Evolutionary conservation across 1,140 invertebrate genomes (phyloP).

Genomic region (Choristoneura fumiferana): DNA sequence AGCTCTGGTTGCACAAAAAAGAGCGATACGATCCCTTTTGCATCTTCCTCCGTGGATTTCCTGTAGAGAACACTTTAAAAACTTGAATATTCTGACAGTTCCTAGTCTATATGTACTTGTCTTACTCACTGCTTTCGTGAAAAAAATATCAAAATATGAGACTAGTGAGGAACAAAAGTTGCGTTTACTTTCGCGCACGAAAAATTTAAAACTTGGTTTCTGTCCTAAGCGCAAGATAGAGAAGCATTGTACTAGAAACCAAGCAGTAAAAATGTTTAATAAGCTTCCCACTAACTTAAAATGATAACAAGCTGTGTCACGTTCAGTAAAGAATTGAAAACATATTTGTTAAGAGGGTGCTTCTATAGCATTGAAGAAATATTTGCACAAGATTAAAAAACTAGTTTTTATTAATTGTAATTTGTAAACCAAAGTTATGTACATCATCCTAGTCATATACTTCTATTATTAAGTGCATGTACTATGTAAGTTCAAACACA

Average conservation of each 20-base stretch:
- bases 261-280: not conserved
- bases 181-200: not conserved
- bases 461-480: too few species aligned
- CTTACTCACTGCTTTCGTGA: not conserved
- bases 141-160: not conserved
- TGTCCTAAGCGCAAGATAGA: not conserved
- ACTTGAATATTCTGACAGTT: not conserved
- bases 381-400: too few species aligned
- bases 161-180: not conserved
- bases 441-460: too few species aligned
- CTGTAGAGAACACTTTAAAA: not conserved
- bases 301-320: too few species aligned
- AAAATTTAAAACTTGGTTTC: not conserved
- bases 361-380: too few species aligned
- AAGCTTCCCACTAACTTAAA: not conserved
- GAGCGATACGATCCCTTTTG: not conserved
- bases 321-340: too few species aligned
- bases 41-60: not conserved
- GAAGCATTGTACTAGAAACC: not conserved
- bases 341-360: too few species aligned
- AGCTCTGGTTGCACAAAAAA: not conserved
- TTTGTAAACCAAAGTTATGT: too few species aligned
- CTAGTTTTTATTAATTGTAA: too few species aligned
- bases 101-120: conserved; percentile 5
- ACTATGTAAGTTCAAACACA: too few species aligned